A percentile compares a stretch with the other conserved stretches of the same genome.
phyloP scores from a whole-genome alignment of 2,113 vertebrate species.

The Sebastes schlegelii region DNA sequence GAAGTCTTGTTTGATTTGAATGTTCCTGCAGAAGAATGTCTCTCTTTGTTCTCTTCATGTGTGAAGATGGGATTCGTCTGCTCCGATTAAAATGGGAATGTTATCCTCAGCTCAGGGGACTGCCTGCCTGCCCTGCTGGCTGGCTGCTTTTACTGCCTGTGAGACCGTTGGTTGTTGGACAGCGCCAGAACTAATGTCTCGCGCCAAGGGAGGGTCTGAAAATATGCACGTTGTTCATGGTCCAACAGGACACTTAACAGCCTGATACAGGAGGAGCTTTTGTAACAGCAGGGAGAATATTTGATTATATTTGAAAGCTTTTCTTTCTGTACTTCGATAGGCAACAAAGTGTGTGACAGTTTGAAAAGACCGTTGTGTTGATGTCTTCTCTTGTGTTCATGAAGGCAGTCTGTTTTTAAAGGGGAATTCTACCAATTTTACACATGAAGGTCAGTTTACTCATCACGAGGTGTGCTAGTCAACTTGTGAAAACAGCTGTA shows the following conservation, averaged over 20 bases:
- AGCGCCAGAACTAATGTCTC: slow-evolving; percentile 56
- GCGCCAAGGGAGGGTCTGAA: slow-evolving; percentile 61
- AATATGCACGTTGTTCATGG: slow-evolving; percentile 69
- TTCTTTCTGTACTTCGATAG: not conserved
- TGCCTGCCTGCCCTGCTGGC: slow-evolving; percentile 4
- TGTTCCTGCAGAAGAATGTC: slow-evolving; percentile 53
- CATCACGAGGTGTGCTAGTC: not conserved
- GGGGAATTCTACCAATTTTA: slow-evolving; percentile 6
- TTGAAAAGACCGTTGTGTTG: slow-evolving; percentile 14
- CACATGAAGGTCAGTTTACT: slow-evolving; percentile 12
- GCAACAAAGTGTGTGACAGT: not conserved
- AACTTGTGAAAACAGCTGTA: not conserved
- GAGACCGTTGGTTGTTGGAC: slow-evolving; percentile 52
- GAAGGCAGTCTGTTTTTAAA: not conserved
- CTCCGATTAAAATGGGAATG: slow-evolving; percentile 53
- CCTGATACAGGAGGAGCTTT: slow-evolving; percentile 23
- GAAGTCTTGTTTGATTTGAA: slow-evolving; percentile 58
- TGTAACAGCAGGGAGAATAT: slow-evolving; percentile 21
- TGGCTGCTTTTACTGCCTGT: slow-evolving; percentile 46
- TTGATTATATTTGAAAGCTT: slow-evolving; percentile 49
- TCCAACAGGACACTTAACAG: slow-evolving; percentile 37
- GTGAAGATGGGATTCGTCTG: slow-evolving; percentile 60
- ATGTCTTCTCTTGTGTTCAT: not conserved
- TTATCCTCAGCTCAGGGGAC: slow-evolving; percentile 50
- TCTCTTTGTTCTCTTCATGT: slow-evolving; percentile 15